A percentile compares a stretch with the other conserved stretches of the same genome.
Conservation (phyloP, 2,797 vertebrate species). For the Gephyroberyx darwinii region DNA sequence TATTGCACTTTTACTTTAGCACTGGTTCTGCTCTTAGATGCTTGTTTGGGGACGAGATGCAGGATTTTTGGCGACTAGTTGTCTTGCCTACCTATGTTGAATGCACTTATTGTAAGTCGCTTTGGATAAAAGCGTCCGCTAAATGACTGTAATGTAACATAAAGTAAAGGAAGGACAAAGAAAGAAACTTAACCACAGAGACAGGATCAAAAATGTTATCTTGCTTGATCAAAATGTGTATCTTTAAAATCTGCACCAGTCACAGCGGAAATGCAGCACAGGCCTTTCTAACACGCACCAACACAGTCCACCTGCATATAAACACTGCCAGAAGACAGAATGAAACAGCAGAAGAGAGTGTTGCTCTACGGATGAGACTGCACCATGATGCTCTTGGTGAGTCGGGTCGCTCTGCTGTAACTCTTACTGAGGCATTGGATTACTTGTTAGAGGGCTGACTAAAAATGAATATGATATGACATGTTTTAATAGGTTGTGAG, state of each 20-base stretch:
- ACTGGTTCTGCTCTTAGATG: too few relatives aligned
- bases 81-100: too few relatives aligned
- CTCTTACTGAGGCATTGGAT: too few relatives aligned
- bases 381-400: slow-evolving; percentile 63
- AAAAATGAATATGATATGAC: background rate
- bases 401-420: slow-evolving; percentile 8
- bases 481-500: background rate
- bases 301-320: slow-evolving; percentile 33
- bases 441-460: background rate
- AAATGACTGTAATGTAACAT: too few relatives aligned
- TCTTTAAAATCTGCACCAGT: slow-evolving; percentile 26
- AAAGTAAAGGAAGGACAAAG: too few relatives aligned
- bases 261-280: slow-evolving; percentile 39
- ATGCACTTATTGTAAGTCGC: too few relatives aligned
- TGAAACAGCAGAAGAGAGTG: background rate
- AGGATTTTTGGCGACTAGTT: too few relatives aligned
- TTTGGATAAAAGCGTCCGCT: too few relatives aligned
- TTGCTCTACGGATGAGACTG: slow-evolving; percentile 12
- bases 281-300: slow-evolving; percentile 18
- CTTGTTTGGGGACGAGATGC: too few relatives aligned
- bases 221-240: background rate
- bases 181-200: background rate
- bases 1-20: too few relatives aligned
- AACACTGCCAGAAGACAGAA: slow-evolving; percentile 29
- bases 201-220: background rate